Conservation (phyloP, 2,113 vertebrate species). For the Poeciliopsis retropinna region DNA sequence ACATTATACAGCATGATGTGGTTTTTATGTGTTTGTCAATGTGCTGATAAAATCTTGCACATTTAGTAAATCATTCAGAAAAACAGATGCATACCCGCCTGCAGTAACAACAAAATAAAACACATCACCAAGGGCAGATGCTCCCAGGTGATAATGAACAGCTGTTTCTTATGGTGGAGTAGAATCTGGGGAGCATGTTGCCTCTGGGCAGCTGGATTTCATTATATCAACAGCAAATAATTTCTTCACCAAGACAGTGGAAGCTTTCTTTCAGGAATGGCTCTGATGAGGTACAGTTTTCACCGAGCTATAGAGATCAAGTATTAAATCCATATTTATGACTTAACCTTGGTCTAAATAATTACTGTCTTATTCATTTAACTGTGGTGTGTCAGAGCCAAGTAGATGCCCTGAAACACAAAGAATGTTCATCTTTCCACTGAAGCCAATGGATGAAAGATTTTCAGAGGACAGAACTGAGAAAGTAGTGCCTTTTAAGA, state of each 20-base stretch:
- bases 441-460: too few species aligned
- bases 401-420: too few species aligned
- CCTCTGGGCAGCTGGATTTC: conserved; percentile 34
- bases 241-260: conserved; percentile 16
- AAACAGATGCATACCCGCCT: conserved; percentile 42
- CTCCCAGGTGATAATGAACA: conserved; percentile 53
- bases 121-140: conserved; percentile 56
- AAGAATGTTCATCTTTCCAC: too few species aligned
- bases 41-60: conserved; percentile 28
- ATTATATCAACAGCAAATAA: conserved; percentile 51
- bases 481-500: too few species aligned
- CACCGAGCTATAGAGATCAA: background rate
- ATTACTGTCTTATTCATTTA: too few species aligned
- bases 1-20: background rate
- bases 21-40: background rate
- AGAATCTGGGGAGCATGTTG: conserved; percentile 40
- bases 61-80: conserved; percentile 63
- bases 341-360: too few species aligned
- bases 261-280: background rate
- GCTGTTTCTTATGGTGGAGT: conserved; percentile 60
- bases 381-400: too few species aligned
- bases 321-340: background rate
- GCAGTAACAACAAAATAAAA: conserved; percentile 49
- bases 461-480: too few species aligned
- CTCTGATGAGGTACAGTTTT: conserved; percentile 5